Conservation (phyloP, 2,113 vertebrate genomes). For the Chionis minor region DNA sequence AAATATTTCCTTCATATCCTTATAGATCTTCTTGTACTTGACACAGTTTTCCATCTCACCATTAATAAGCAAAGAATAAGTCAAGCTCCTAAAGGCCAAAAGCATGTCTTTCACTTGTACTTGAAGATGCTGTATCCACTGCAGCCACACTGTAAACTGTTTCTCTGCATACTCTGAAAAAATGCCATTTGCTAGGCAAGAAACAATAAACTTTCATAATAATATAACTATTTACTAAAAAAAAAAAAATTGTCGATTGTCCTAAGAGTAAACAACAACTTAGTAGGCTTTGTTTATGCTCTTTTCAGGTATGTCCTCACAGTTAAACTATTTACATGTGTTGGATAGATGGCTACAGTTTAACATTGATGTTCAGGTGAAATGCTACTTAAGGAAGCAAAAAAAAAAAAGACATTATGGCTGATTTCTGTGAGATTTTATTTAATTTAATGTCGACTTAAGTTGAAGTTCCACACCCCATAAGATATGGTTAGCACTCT, state of each 20-base stretch:
- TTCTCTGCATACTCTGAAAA: background rate
- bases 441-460: background rate
- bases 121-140: background rate
- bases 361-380: background rate
- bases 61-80: background rate
- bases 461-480: background rate
- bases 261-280: background rate
- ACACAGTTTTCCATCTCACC: background rate
- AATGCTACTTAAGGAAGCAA: background rate
- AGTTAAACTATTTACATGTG: background rate
- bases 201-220: background rate
- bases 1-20: background rate
- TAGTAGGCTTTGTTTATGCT: background rate
- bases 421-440: background rate
- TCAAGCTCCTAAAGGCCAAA: background rate
- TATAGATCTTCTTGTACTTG: background rate
- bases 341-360: background rate
- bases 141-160: background rate
- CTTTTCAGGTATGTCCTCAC: background rate
- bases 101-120: background rate
- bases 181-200: background rate
- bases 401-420: background rate
- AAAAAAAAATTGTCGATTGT: too few relatives aligned
- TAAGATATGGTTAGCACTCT: background rate
- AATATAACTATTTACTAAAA: background rate